Percentiles rank a stretch among this genome's conserved stretches.
These are phyloP conservation scores for Galago senegalensis DNA, from an alignment of 2,797 vertebrate genomes.

Conservation along the genomic window DNA sequence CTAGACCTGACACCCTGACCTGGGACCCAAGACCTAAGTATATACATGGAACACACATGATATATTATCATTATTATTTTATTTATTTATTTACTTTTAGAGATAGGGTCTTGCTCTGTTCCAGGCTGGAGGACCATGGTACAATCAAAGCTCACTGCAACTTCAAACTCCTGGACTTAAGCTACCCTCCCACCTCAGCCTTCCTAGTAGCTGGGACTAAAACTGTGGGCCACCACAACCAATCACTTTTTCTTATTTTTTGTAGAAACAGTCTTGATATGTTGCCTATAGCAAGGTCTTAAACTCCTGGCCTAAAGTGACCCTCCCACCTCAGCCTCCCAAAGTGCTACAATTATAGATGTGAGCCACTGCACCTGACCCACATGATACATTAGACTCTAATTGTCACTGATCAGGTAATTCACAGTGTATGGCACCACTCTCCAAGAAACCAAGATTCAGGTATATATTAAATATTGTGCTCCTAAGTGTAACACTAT, in stretches of 20 bases:
- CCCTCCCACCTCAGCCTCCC: neutral
- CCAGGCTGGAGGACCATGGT: neutral
- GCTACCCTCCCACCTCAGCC: neutral
- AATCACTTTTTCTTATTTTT: neutral
- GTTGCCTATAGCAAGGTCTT: neutral
- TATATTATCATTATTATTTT: neutral
- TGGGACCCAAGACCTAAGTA: constrained; percentile 38
- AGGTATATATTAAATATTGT: constrained; percentile 61
- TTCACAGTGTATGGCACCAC: neutral
- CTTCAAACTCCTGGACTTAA: neutral
- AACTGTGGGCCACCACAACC: neutral
- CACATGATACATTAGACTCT: constrained; percentile 5
- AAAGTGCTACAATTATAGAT: neutral
- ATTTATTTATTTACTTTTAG: neutral
- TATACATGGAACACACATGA: neutral
- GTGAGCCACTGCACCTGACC: neutral
- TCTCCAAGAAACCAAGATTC: constrained; percentile 36
- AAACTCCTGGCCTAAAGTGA: neutral
- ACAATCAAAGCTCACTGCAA: neutral
- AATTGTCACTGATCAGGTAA: neutral
- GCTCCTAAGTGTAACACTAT: constrained; percentile 34
- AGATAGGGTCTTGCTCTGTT: neutral
- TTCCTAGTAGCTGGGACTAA: neutral
- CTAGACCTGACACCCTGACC: neutral
- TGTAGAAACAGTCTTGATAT: neutral